These are phyloP conservation scores for Mallateleia sp. DNA, from an alignment of 2,888 invertebrate species.

Conservation along the genomic window DNA sequence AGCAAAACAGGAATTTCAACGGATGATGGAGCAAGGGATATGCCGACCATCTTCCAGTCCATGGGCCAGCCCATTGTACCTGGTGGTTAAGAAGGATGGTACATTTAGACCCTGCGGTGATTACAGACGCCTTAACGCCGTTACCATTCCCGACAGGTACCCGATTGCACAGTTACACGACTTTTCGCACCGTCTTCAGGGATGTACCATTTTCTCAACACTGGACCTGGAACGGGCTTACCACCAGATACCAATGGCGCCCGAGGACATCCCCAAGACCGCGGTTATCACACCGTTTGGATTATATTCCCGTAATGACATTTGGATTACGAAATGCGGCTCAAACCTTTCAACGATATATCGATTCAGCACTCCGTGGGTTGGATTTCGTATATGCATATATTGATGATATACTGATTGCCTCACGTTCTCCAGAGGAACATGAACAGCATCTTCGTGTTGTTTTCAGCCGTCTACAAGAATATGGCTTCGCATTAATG, in stretches of 20 bases:
- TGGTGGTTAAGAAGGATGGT: slow-evolving; percentile 43
- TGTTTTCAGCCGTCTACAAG: background rate
- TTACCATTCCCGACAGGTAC: slow-evolving; percentile 50
- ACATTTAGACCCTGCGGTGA: slow-evolving; percentile 51
- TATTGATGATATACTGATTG: slow-evolving; percentile 6
- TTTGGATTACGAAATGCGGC: slow-evolving; percentile 79
- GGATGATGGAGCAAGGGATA: slow-evolving; percentile 82
- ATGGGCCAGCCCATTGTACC: slow-evolving; percentile 32
- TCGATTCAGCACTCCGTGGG: background rate
- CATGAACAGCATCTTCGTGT: background rate
- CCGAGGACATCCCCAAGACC: slow-evolving; percentile 32
- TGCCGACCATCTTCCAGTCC: background rate
- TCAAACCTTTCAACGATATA: slow-evolving; percentile 6
- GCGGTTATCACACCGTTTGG: slow-evolving; percentile 46
- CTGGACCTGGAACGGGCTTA: slow-evolving; percentile 46
- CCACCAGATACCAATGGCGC: slow-evolving; percentile 42
- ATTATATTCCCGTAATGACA: slow-evolving; percentile 44
- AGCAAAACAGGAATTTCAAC: slow-evolving; percentile 79
- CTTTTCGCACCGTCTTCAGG: slow-evolving; percentile 31
- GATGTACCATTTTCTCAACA: slow-evolving; percentile 33
- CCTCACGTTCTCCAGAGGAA: background rate
- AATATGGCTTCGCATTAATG: background rate
- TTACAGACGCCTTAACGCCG: slow-evolving; percentile 43
- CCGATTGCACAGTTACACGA: slow-evolving; percentile 51
- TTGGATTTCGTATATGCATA: background rate